phyloP scores from a whole-genome alignment of 2,888 invertebrate genomes.

The Macaria notata region DNA sequence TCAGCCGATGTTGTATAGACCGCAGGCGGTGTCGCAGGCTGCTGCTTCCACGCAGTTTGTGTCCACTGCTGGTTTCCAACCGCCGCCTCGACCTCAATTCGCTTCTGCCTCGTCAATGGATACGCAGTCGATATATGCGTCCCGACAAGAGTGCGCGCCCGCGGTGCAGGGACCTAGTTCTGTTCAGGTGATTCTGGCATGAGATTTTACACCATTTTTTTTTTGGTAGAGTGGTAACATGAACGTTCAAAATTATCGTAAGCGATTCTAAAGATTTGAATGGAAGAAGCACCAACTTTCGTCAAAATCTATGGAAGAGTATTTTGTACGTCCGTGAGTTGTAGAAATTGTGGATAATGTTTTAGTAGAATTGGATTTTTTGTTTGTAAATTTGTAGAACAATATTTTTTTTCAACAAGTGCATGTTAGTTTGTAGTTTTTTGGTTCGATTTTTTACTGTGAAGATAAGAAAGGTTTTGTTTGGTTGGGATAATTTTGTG shows the following conservation, averaged over 20 bases:
- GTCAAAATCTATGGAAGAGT: too few species aligned
- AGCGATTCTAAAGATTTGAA: too few species aligned
- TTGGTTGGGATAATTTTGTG: slow-evolving; percentile 7
- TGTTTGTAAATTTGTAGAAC: too few species aligned
- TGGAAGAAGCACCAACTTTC: too few species aligned
- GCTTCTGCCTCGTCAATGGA: slow-evolving; percentile 43
- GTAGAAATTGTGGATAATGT: too few species aligned
- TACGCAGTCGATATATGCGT: slow-evolving; percentile 43
- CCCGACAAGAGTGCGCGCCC: slow-evolving; percentile 57
- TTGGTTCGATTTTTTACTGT: too few species aligned
- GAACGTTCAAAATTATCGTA: too few species aligned
- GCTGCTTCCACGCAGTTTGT: slow-evolving; percentile 38
- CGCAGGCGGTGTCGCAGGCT: slow-evolving; percentile 53
- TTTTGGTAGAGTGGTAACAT: slow-evolving; percentile 10
- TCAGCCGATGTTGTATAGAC: slow-evolving; percentile 60
- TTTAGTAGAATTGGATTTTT: too few species aligned
- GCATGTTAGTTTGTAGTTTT: too few species aligned
- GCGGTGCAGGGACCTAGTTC: slow-evolving; percentile 38
- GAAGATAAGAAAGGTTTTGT: neutral
- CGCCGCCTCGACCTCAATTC: slow-evolving; percentile 43
- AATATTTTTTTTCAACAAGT: too few species aligned
- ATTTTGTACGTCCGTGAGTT: too few species aligned
- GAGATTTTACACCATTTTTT: slow-evolving; percentile 1
- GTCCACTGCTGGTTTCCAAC: slow-evolving; percentile 41
- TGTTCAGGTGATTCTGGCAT: slow-evolving; percentile 50